Base-by-base conservation (phyloP, 2,113 vertebrate species). In the Lepidothrix coronata region DNA sequence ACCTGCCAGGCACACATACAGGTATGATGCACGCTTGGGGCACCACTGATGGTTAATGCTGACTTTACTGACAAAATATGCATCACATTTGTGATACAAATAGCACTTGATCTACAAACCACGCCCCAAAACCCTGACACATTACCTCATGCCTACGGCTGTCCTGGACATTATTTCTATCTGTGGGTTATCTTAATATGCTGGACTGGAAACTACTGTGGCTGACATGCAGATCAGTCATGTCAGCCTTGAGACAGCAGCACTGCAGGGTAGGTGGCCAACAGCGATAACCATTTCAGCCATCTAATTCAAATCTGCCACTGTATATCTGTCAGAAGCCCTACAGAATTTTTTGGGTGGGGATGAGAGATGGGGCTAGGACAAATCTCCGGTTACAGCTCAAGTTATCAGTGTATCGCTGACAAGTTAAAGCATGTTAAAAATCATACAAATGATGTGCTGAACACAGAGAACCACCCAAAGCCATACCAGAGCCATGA, bases 11-110 rank as follows among this genome's bases (percentile, higher is more conserved):
- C 54, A 37, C 1, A 1, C 14, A 31, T 11, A 39, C 9, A 18
- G 1, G 18, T 9, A 28, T 52, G 21, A 27, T 24, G 27, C 21
- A 23, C 16, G 27, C 63, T 41, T 65, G 39, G 35, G 33, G 14
- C 27, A 67, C 21, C 18, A 19, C 35, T 22, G 30, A 39, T 12
- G 17, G 14, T 4, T 44, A 41, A 75, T 51, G 24, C 18, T 55
- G 73, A 63, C 44, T 52, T 73, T 37, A 83, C 46, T 57, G 28
- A 62, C 9, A 89, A 91, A 81, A 77, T 1, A 5, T 6, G 21
- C 39, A 37, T 11, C 0, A 0, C 3, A 0, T 44, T 8, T 58
- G 23, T 81, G 3, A 85, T 61, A 21, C 73, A 66, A 48, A 30
- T 4, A 54, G 46, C 20, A 20, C 30, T 12, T 37, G 51, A 58